Conservation (phyloP, 2,797 vertebrate genomes). For the Parotocinclus haroldoi region DNA sequence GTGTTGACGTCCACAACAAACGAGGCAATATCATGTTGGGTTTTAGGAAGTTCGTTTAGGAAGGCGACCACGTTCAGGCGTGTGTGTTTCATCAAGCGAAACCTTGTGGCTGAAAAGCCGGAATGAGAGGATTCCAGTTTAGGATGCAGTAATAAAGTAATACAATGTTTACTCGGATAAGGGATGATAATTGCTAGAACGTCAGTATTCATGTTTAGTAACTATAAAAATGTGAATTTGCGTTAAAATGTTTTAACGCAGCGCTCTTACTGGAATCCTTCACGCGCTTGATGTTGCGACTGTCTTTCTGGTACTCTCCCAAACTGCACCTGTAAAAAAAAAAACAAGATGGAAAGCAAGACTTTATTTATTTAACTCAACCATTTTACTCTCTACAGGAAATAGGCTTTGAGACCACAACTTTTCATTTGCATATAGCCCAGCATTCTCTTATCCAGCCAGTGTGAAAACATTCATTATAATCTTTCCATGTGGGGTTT, state of each 20-base stretch:
- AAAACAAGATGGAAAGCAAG: neutral
- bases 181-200: neutral
- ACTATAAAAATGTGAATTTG: neutral
- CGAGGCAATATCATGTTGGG: conserved; percentile 85
- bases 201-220: neutral
- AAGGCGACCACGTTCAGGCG: conserved; percentile 88
- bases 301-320: conserved; percentile 86
- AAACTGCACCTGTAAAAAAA: conserved; percentile 73
- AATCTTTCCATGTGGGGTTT: too few relatives aligned
- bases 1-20: conserved; percentile 87
- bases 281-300: conserved; percentile 83
- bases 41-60: conserved; percentile 87
- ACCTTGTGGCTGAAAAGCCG: conserved; percentile 72
- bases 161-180: too few relatives aligned
- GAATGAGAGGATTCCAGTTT: too few relatives aligned
- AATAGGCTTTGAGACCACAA: too few relatives aligned
- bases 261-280: conserved; percentile 83
- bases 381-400: too few relatives aligned
- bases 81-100: conserved; percentile 84
- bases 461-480: too few relatives aligned
- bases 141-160: too few relatives aligned
- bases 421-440: too few relatives aligned
- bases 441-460: too few relatives aligned
- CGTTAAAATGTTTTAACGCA: neutral
- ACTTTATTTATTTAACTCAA: too few relatives aligned